These are phyloP conservation scores for Melieria omissa DNA, from an alignment of 2,888 invertebrate species.

Conservation along the genomic window DNA sequence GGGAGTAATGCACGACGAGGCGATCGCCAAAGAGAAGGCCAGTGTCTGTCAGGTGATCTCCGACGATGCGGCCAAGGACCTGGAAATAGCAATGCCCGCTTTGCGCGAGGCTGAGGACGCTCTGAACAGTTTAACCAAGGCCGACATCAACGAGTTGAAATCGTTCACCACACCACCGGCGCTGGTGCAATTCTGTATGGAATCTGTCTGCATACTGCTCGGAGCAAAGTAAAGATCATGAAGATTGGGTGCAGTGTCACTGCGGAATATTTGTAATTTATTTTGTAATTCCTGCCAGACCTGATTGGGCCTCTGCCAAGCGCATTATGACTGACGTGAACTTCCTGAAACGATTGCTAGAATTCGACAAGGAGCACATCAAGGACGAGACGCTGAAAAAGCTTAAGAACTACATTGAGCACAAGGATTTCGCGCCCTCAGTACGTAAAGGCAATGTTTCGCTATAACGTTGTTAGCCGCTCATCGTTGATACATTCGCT, in stretches of 20 bases:
- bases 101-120: conserved; percentile 87
- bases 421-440: conserved; percentile 88
- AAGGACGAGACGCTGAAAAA: conserved; percentile 80
- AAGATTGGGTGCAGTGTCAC: neutral
- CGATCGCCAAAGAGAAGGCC: conserved; percentile 85
- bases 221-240: conserved; percentile 78
- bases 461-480: neutral
- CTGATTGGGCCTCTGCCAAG: conserved; percentile 89
- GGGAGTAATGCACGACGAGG: conserved; percentile 85
- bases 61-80: conserved; percentile 87
- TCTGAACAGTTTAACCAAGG: conserved; percentile 85
- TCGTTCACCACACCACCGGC: conserved; percentile 90
- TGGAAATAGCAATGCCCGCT: conserved; percentile 88
- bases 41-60: conserved; percentile 85
- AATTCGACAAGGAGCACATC: conserved; percentile 90
- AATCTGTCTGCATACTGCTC: conserved; percentile 86
- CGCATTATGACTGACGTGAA: conserved; percentile 82
- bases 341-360: conserved; percentile 83
- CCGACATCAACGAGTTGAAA: conserved; percentile 89
- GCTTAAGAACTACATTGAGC: conserved; percentile 83
- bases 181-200: conserved; percentile 90
- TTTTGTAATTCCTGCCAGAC: conserved; percentile 68
- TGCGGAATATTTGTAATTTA: neutral
- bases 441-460: conserved; percentile 56
- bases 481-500: conserved; percentile 6